Evolutionary conservation across 2,888 invertebrate species (phyloP).

Genomic region (Vandiemenella viatica): DNA sequence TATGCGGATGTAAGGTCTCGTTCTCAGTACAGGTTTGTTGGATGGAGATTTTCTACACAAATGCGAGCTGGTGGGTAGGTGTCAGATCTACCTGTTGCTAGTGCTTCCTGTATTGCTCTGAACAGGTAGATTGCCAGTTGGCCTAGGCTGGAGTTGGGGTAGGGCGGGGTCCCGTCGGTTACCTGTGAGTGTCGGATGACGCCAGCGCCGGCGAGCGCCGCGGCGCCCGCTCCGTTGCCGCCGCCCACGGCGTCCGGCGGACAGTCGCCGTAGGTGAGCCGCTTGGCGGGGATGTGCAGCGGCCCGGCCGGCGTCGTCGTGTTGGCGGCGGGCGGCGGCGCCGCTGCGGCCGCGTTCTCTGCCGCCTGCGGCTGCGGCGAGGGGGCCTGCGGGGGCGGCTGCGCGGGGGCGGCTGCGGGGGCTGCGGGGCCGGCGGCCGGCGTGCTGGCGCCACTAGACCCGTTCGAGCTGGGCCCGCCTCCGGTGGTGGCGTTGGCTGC

Average conservation of each 20-base stretch:
- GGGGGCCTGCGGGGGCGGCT: constrained; percentile 9
- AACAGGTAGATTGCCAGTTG: no score
- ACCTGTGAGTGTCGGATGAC: constrained; percentile 65
- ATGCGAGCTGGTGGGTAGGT: no score
- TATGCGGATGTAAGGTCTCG: no score
- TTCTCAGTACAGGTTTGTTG: no score
- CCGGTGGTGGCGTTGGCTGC: constrained; percentile 14
- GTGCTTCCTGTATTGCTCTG: no score
- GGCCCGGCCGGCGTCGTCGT: constrained; percentile 39
- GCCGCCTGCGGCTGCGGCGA: constrained; percentile 34
- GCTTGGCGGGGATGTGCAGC: constrained; percentile 79
- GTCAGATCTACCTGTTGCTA: no score
- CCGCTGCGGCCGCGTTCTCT: constrained; percentile 28
- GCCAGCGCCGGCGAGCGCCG: no score
- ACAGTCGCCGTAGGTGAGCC: constrained; percentile 43
- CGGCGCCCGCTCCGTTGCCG: constrained; percentile 30
- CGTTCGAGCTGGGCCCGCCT: neutral
- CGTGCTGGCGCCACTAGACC: constrained; percentile 4
- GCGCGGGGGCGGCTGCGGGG: constrained; percentile 15
- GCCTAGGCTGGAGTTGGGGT: no score
- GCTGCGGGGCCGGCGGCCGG: constrained; percentile 14
- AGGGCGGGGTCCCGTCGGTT: no score
- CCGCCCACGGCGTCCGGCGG: constrained; percentile 31
- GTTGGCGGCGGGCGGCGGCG: constrained; percentile 50
- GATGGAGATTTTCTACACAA: no score